Evolutionary conservation across 2,888 invertebrate genomes (phyloP).

Genomic region (Xiphydria camelus): DNA sequence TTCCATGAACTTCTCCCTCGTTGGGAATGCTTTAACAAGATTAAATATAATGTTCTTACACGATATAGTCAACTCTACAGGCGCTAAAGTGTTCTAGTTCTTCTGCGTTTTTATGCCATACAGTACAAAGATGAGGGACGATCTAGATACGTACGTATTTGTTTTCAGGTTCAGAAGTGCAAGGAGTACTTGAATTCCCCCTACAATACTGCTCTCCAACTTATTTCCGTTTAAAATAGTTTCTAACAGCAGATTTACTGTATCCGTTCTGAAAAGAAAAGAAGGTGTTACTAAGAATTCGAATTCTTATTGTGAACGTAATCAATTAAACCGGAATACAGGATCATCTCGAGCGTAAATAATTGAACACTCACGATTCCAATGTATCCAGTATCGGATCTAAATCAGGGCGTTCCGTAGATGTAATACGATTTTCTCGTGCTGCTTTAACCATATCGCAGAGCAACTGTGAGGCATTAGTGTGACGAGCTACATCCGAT

Average conservation of each 20-base stretch:
- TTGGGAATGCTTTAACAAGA: conserved; percentile 36
- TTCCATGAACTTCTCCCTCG: conserved; percentile 37
- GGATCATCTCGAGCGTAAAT: neutral
- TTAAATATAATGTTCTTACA: no score
- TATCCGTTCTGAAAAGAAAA: conserved; percentile 61
- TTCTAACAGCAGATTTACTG: conserved; percentile 71
- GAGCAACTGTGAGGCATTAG: conserved; percentile 85
- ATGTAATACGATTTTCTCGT: conserved; percentile 63
- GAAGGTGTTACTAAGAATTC: neutral
- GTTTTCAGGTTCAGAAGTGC: conserved; percentile 66
- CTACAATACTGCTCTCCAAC: conserved; percentile 73
- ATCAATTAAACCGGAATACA: neutral
- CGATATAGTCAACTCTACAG: no score
- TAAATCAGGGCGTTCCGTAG: conserved; percentile 65
- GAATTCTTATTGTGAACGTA: neutral
- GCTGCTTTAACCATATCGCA: conserved; percentile 80
- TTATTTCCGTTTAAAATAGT: conserved; percentile 73
- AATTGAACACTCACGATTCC: conserved; percentile 67
- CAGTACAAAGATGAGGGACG: neutral
- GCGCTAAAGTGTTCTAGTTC: no score
- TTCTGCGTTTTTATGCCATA: no score
- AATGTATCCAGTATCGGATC: conserved; percentile 75
- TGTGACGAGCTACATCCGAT: conserved; percentile 75
- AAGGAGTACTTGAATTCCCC: conserved; percentile 79
- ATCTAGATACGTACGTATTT: conserved; percentile 50